Conservation (phyloP, 2,797 vertebrate genomes). For the Craterocephalus amniculus region DNA sequence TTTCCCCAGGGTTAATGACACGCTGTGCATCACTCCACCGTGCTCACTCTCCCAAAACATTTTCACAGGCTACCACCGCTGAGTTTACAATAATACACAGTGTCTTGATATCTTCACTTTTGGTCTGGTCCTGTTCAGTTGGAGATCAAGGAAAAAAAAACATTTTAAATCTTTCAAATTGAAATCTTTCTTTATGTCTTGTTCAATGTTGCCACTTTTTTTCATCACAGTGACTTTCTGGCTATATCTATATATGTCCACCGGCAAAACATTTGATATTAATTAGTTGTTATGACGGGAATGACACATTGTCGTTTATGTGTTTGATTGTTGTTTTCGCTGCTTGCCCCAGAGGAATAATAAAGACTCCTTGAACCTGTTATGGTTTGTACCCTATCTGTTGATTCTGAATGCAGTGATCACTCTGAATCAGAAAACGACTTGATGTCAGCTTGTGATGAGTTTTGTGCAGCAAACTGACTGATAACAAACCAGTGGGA, state of each 20-base stretch:
- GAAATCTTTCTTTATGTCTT: background rate
- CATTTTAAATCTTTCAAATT: background rate
- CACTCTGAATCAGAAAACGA: too few relatives aligned
- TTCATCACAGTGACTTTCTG: background rate
- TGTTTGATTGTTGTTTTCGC: too few relatives aligned
- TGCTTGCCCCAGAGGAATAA: too few relatives aligned
- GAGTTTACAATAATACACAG: conserved; percentile 20
- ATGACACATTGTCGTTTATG: too few relatives aligned
- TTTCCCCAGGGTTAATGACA: conserved; percentile 45
- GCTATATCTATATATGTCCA: background rate
- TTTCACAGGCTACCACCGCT: conserved; percentile 18
- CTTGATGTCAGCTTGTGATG: too few relatives aligned
- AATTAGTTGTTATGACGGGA: background rate
- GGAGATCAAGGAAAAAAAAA: background rate
- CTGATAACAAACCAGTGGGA: too few relatives aligned
- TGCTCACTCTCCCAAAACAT: background rate
- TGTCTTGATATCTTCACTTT: conserved; percentile 28
- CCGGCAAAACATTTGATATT: background rate
- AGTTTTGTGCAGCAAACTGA: too few relatives aligned
- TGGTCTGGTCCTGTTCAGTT: background rate
- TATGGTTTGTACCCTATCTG: too few relatives aligned
- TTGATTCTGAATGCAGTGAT: too few relatives aligned
- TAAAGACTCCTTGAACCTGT: too few relatives aligned
- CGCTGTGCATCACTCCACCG: conserved; percentile 21
- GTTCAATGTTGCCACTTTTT: background rate